A percentile compares a stretch with the other conserved stretches of the same genome.
Conservation (phyloP, 2,113 vertebrate species). For the Chroicocephalus ridibundus region DNA sequence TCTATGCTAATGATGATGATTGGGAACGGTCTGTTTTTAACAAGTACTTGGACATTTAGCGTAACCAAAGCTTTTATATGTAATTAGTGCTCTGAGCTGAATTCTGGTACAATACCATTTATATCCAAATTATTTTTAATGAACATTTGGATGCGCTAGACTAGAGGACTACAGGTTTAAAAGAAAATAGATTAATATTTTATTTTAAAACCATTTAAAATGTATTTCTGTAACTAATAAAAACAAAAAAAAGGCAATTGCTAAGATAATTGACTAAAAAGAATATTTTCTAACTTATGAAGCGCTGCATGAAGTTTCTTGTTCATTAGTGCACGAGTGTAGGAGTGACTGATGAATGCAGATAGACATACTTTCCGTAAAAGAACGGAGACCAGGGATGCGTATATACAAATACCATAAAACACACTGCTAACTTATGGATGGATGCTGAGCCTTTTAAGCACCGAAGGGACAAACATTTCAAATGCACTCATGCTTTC, state of each 20-base stretch:
- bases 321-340: background rate
- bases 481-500: background rate
- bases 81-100: slow-evolving; percentile 58
- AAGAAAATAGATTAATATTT: slow-evolving; percentile 63
- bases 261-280: slow-evolving; percentile 6
- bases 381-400: background rate
- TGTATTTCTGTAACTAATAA: slow-evolving; percentile 44
- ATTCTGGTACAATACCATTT: slow-evolving; percentile 20
- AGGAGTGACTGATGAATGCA: background rate
- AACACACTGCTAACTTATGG: background rate
- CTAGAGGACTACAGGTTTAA: slow-evolving; percentile 41
- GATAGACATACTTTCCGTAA: background rate
- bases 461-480: background rate
- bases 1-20: background rate
- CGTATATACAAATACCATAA: background rate
- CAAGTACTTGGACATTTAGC: background rate
- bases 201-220: slow-evolving; percentile 27
- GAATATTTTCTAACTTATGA: background rate
- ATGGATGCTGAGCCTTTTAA: background rate
- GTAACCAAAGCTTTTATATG: slow-evolving; percentile 44
- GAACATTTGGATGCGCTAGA: slow-evolving; percentile 5
- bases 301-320: background rate
- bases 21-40: slow-evolving; percentile 6
- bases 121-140: slow-evolving; percentile 19
- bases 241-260: background rate